A percentile compares a stretch with the other conserved stretches of the same genome.
Evolutionary conservation across 2,797 vertebrate genomes (phyloP).

Genomic region (Amblyopsis hoosieri): DNA sequence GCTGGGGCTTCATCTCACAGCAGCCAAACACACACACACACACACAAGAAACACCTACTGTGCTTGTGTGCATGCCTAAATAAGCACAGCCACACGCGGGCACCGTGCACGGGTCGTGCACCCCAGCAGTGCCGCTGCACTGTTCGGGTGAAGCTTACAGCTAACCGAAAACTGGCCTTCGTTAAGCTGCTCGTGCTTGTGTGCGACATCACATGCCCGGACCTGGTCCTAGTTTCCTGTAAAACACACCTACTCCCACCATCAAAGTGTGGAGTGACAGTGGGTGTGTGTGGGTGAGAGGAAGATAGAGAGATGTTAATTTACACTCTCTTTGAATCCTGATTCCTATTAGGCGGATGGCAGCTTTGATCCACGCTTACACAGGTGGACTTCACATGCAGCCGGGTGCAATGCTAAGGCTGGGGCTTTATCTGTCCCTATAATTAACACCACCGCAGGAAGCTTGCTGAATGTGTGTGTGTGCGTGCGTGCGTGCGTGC

Average conservation of each 20-base stretch:
- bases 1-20: constrained; percentile 63
- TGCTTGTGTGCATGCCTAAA: constrained; percentile 19
- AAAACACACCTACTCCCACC: constrained; percentile 67
- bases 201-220: constrained; percentile 60
- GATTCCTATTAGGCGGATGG: constrained; percentile 59
- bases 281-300: constrained; percentile 59
- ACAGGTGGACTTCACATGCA: constrained; percentile 69
- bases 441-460: constrained; percentile 69
- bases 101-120: no score
- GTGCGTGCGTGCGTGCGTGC: constrained; percentile 23
- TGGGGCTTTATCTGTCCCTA: constrained; percentile 60
- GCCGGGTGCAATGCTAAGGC: constrained; percentile 43
- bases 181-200: constrained; percentile 16
- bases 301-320: constrained; percentile 46
- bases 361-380: constrained; percentile 72
- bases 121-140: no score
- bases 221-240: constrained; percentile 69
- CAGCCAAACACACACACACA: constrained; percentile 57
- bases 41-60: constrained; percentile 46
- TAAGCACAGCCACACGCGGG: constrained; percentile 15
- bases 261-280: constrained; percentile 73
- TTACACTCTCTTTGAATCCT: constrained; percentile 69
- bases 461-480: constrained; percentile 20
- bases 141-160: no score
- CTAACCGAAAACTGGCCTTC: neutral